Conservation (phyloP, 1,140 invertebrate species). For the Drosophila ambigua region DNA sequence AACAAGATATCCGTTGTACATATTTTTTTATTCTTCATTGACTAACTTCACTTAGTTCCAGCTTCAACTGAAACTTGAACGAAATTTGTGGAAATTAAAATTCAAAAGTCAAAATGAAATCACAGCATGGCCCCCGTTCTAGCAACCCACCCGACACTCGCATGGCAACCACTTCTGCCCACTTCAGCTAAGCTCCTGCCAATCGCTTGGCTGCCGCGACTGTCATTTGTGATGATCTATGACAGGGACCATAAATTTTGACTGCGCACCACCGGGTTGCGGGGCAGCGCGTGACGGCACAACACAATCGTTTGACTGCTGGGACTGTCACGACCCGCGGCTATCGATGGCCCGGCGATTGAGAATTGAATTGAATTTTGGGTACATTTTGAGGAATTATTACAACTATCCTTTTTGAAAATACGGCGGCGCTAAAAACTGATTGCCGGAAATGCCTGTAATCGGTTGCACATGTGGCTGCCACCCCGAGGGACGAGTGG, state of each 20-base stretch:
- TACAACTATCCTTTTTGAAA: slow-evolving; percentile 58
- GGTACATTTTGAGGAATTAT: slow-evolving; percentile 60
- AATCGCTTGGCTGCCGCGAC: slow-evolving; percentile 14
- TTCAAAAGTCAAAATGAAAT: neutral
- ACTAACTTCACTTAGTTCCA: no score
- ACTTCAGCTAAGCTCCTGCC: slow-evolving; percentile 14
- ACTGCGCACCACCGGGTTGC: slow-evolving; percentile 50
- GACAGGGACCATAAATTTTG: slow-evolving; percentile 70
- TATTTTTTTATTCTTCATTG: no score
- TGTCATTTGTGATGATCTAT: slow-evolving; percentile 73
- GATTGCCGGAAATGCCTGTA: slow-evolving; percentile 76
- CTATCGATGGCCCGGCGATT: slow-evolving; percentile 49
- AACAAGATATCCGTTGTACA: no score
- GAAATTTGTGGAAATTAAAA: no score
- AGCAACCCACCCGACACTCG: slow-evolving; percentile 7
- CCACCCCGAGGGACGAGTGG: neutral
- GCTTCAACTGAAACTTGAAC: no score
- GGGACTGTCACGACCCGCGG: neutral
- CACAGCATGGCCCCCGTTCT: neutral
- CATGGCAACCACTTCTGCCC: slow-evolving; percentile 26
- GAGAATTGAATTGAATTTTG: slow-evolving; percentile 72
- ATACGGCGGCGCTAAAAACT: slow-evolving; percentile 65
- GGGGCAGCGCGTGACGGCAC: slow-evolving; percentile 1
- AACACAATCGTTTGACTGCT: no score
- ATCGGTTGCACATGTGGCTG: slow-evolving; percentile 64